Conservation (phyloP, 2,888 invertebrate species). For the Aphodius sticticus region DNA sequence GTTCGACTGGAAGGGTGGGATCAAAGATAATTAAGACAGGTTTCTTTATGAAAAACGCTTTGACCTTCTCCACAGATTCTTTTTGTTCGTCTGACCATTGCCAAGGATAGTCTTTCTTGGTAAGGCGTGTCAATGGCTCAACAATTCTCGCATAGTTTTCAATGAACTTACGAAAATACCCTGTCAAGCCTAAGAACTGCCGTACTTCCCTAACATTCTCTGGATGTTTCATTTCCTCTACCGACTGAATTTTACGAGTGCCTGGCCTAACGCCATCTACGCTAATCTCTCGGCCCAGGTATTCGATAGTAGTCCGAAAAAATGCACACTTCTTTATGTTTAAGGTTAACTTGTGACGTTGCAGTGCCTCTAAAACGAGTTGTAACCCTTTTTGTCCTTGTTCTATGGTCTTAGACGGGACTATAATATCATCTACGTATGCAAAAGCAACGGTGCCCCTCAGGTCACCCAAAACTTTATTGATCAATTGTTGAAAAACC, state of each 20-base stretch:
- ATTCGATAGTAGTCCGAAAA: slow-evolving; percentile 44
- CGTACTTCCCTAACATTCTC: slow-evolving; percentile 36
- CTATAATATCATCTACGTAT: slow-evolving; percentile 44
- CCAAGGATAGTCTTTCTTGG: slow-evolving; percentile 35
- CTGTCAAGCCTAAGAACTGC: slow-evolving; percentile 51
- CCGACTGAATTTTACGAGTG: slow-evolving; percentile 29
- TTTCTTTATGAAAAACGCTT: slow-evolving; percentile 7
- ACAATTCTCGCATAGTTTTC: slow-evolving; percentile 36
- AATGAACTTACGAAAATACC: slow-evolving; percentile 16
- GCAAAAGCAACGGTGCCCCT: slow-evolving; percentile 37
- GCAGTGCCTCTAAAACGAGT: slow-evolving; percentile 43
- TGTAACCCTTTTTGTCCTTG: slow-evolving; percentile 35
- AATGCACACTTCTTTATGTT: slow-evolving; percentile 50
- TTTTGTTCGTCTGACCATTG: slow-evolving; percentile 24
- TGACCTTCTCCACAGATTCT: slow-evolving; percentile 17
- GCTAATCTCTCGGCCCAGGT: slow-evolving; percentile 46
- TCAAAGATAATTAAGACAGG: slow-evolving; percentile 31
- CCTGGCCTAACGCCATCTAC: slow-evolving; percentile 42
- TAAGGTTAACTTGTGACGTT: slow-evolving; percentile 44
- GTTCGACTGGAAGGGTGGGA: slow-evolving; percentile 38
- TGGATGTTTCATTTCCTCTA: slow-evolving; percentile 31
- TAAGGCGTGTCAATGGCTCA: slow-evolving; percentile 43
- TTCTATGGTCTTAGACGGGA: slow-evolving; percentile 35
- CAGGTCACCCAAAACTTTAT: slow-evolving; percentile 36
- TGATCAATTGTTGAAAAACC: slow-evolving; percentile 45